phyloP scores from a whole-genome alignment of 2,797 vertebrate species.

The Cossypha caffra region DNA sequence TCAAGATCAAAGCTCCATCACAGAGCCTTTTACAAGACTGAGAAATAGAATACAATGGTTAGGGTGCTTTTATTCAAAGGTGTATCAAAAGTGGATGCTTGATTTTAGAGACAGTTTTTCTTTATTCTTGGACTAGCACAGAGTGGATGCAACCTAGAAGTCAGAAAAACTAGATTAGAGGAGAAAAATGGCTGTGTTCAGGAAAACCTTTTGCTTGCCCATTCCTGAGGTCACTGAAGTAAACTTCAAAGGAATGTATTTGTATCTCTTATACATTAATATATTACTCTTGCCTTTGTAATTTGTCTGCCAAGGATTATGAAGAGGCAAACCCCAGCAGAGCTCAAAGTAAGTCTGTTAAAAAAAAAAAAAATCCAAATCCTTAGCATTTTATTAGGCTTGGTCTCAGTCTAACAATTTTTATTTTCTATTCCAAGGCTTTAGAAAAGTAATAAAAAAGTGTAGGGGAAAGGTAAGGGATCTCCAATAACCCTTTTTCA shows the following conservation, averaged over 20 bases:
- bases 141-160: neutral
- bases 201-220: slow-evolving; percentile 10
- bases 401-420: neutral
- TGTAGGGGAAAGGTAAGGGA: neutral
- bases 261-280: neutral
- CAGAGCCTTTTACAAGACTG: slow-evolving; percentile 20
- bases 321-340: neutral
- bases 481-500: neutral
- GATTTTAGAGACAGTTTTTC: slow-evolving; percentile 30
- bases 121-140: slow-evolving; percentile 2
- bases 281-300: neutral
- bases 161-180: slow-evolving; percentile 5
- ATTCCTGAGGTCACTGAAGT: neutral
- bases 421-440: neutral
- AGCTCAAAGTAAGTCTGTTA: neutral
- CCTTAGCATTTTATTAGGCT: neutral
- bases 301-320: neutral
- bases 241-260: slow-evolving; percentile 36
- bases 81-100: slow-evolving; percentile 35
- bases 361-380: neutral
- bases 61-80: slow-evolving; percentile 38
- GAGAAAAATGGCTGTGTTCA: neutral
- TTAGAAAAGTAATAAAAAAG: neutral
- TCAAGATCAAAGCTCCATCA: slow-evolving; percentile 60
- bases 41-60: slow-evolving; percentile 44